Conservation (phyloP, 2,888 invertebrate species). For the Dasypolia templi region DNA sequence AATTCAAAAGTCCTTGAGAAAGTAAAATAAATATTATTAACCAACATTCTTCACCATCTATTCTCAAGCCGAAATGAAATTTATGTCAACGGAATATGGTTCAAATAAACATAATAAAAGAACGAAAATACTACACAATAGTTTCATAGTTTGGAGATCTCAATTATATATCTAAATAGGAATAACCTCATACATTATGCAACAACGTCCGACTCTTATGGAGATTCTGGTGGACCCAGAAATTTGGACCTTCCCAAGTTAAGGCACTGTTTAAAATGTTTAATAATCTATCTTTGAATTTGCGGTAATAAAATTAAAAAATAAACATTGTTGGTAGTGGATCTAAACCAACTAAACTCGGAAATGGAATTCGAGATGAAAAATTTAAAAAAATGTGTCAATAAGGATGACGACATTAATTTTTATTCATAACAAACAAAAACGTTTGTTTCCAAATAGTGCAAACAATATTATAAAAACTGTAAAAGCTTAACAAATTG, state of each 20-base stretch:
- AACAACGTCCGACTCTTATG: slow-evolving; percentile 16
- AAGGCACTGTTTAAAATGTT: slow-evolving; percentile 40
- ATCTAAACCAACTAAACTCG: neutral
- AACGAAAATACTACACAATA: slow-evolving; percentile 48
- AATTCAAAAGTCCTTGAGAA: slow-evolving; percentile 41
- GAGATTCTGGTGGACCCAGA: slow-evolving; percentile 11
- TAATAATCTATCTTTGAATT: neutral
- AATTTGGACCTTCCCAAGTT: neutral
- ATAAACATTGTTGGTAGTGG: neutral
- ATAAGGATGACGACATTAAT: too few relatives aligned
- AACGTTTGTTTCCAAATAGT: too few relatives aligned
- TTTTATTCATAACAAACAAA: too few relatives aligned
- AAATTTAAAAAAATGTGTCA: too few relatives aligned
- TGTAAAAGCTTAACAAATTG: too few relatives aligned
- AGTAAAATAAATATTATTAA: slow-evolving; percentile 55
- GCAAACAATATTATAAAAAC: too few relatives aligned
- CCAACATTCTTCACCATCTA: slow-evolving; percentile 11
- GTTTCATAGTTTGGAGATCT: slow-evolving; percentile 56
- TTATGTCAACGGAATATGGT: slow-evolving; percentile 31
- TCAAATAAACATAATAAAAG: slow-evolving; percentile 21
- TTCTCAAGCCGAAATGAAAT: slow-evolving; percentile 40
- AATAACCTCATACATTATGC: slow-evolving; percentile 63
- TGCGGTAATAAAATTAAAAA: neutral
- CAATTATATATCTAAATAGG: slow-evolving; percentile 44
- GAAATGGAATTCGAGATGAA: too few relatives aligned